A percentile compares a stretch with the other conserved stretches of the same genome.
Evolutionary conservation across 2,113 vertebrate genomes (phyloP).

Genomic region (Archilochus colubris): DNA sequence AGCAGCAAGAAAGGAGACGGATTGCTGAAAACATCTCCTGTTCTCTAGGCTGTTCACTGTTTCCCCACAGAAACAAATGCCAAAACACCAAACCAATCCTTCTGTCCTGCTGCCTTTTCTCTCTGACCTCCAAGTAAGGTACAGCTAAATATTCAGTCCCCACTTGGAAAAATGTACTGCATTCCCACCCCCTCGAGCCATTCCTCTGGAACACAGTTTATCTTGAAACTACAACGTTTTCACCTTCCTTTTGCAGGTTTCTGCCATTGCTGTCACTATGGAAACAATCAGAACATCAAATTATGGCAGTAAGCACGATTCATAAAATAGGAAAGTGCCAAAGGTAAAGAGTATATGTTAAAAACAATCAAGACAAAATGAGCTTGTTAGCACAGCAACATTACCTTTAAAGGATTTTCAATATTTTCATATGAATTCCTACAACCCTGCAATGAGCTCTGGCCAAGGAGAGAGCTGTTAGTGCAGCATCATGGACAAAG

Average conservation of each 20-base stretch:
- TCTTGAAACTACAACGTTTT: slow-evolving; percentile 39
- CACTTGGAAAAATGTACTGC: neutral
- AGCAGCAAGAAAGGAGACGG: neutral
- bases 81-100: neutral
- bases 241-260: slow-evolving; percentile 34
- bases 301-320: slow-evolving; percentile 8
- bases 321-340: neutral
- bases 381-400: neutral
- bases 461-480: neutral
- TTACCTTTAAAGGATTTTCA: neutral
- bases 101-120: neutral
- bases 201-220: slow-evolving; percentile 11
- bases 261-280: slow-evolving; percentile 57
- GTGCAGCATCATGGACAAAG: neutral
- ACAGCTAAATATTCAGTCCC: neutral
- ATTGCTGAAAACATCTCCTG: neutral
- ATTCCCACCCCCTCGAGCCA: neutral
- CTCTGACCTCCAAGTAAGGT: neutral
- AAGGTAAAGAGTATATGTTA: neutral
- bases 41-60: neutral
- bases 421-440: neutral
- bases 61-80: neutral
- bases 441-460: neutral
- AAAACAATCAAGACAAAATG: slow-evolving; percentile 29
- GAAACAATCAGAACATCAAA: slow-evolving; percentile 56